These are phyloP conservation scores for Fopius arisanus DNA, from an alignment of 1,140 invertebrate species.

Conservation along the genomic window DNA sequence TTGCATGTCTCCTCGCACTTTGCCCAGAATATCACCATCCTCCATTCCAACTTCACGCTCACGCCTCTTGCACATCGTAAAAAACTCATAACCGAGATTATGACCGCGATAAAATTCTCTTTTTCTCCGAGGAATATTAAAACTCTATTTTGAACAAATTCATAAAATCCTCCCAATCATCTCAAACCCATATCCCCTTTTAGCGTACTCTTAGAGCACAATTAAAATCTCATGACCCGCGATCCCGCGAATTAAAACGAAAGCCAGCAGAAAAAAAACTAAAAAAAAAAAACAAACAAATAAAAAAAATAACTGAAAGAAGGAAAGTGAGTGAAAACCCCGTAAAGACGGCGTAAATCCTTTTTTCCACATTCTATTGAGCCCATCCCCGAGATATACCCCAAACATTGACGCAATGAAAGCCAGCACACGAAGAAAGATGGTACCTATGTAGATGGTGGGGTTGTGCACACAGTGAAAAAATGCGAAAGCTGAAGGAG, in stretches of 20 bases:
- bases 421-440: background rate
- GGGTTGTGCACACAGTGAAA: background rate
- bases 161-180: background rate
- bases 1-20: conserved; percentile 2
- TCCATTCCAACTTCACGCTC: background rate
- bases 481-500: background rate
- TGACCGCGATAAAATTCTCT: background rate
- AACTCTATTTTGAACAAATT: background rate
- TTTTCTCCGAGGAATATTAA: background rate
- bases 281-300: no score
- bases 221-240: no score
- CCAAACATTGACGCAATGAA: background rate
- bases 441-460: conserved; percentile 4
- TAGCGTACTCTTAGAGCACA: no score
- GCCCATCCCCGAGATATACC: background rate
- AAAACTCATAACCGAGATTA: background rate
- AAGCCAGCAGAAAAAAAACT: background rate
- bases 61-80: conserved; percentile 7
- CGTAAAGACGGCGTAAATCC: background rate
- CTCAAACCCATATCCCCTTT: no score
- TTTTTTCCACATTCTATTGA: background rate
- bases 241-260: no score
- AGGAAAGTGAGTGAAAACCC: no score
- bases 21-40: background rate
- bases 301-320: no score